Base-by-base conservation (phyloP, 2,888 invertebrate species). In the Toxonevra muliebris region DNA sequence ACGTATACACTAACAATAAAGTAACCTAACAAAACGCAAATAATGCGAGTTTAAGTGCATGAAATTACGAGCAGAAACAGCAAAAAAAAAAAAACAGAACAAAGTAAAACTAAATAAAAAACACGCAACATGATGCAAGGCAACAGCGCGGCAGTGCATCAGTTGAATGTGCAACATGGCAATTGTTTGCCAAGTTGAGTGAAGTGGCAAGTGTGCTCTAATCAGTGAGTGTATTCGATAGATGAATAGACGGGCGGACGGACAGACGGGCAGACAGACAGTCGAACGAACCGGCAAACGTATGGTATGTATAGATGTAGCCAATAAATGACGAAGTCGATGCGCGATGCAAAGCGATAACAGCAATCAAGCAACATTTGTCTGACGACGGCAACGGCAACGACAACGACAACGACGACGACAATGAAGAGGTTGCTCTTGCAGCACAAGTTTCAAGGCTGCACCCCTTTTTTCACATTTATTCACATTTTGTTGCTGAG, bases 311-410 rank as follows among this genome's bases (percentile, higher is more conserved):
- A 48, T 15, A 15, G 50, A 48, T 48, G 50, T 4, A 48, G 15
- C 50, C 50, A 48, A 48, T 48, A 13, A n/a, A 48, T 48, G 50
- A 48, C 15, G 15, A 48, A 57, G 12, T 59, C 12, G 53, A 59
- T 63, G 59, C 54, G 63, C 43, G 61, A 59, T 63, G 63, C 54
- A 53, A 19, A 45, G 65, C 60, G 65, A 68, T 68, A 68, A 68
- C 67, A 50, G 50, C 48, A 48, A 53, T 45, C 59, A 60, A 45
- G 53, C 30, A 12, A 17, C 19, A 54, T 54, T 17, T 43, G 20
- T n/a, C 63, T 43, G 41, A 20, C 30, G 41, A 57, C 12, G 57
- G 40, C 41, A 60, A 15, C 11, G 48, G 41, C 5, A 54, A 54
- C 3, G 40, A 65, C 43, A 60, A 41, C 58, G 41, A 40, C n/a